These are phyloP conservation scores for Rhogogaster chlorosoma DNA, from an alignment of 2,888 invertebrate species.

Conservation along the genomic window DNA sequence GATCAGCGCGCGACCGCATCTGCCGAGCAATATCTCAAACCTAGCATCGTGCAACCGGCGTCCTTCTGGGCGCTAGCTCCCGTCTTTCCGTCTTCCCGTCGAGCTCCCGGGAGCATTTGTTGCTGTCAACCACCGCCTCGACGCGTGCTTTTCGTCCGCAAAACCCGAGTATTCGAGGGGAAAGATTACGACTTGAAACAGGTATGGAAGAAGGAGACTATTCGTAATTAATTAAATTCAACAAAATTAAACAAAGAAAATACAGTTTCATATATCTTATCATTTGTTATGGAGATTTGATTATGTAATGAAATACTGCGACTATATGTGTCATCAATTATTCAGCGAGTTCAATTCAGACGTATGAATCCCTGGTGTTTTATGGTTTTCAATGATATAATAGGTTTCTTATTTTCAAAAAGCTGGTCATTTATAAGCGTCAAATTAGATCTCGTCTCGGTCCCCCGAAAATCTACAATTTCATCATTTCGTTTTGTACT, in stretches of 20 bases:
- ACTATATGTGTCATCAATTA: neutral
- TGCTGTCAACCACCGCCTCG: constrained; percentile 74
- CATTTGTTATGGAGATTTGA: neutral
- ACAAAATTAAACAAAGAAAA: neutral
- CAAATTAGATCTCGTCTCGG: constrained; percentile 33
- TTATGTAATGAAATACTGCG: neutral
- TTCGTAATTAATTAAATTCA: neutral
- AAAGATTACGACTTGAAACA: constrained; percentile 30
- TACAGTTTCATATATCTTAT: neutral
- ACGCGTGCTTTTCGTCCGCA: constrained; percentile 36
- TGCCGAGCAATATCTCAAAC: constrained; percentile 76
- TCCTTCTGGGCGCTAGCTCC: constrained; percentile 73
- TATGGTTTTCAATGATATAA: neutral
- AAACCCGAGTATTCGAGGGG: neutral
- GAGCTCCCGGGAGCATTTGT: constrained; percentile 75
- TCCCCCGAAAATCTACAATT: neutral
- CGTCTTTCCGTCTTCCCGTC: constrained; percentile 66
- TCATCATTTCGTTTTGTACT: constrained; percentile 31
- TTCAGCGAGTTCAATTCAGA: neutral
- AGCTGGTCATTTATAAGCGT: constrained; percentile 28
- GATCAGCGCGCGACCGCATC: constrained; percentile 77
- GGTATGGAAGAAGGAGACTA: constrained; percentile 4
- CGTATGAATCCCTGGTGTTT: neutral
- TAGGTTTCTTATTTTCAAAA: neutral
- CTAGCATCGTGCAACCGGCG: constrained; percentile 68